Evolutionary conservation across 1,140 invertebrate species (phyloP).

Genomic region (Heliconius himera): DNA sequence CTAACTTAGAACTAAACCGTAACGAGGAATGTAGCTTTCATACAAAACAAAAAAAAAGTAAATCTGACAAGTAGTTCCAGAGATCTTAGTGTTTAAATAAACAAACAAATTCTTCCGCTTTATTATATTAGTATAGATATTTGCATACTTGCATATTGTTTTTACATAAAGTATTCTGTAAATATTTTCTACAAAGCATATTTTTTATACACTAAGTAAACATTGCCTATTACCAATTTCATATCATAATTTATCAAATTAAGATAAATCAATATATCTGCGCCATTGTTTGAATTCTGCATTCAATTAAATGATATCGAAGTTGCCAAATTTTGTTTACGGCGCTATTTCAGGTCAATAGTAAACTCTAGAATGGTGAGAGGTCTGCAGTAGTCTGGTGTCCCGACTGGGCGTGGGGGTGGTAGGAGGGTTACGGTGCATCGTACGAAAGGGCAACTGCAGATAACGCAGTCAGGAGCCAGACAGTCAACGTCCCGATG

Average conservation of each 20-base stretch:
- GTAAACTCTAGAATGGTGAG: slow-evolving; percentile 65
- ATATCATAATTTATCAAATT: background rate
- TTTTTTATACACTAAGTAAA: too few relatives aligned
- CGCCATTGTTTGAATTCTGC: background rate
- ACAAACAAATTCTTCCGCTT: too few relatives aligned
- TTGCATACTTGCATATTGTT: background rate
- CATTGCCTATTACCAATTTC: too few relatives aligned
- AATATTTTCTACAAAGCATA: too few relatives aligned
- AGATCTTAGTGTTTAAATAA: too few relatives aligned
- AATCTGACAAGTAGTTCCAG: too few relatives aligned
- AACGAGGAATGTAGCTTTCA: too few relatives aligned
- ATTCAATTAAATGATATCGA: slow-evolving; percentile 24
- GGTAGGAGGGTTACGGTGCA: slow-evolving; percentile 76
- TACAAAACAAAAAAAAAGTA: too few relatives aligned
- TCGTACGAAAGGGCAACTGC: slow-evolving; percentile 80
- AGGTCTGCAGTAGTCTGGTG: slow-evolving; percentile 70
- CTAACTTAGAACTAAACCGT: too few relatives aligned
- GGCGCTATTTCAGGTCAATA: slow-evolving; percentile 67
- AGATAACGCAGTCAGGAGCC: slow-evolving; percentile 76
- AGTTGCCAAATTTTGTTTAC: slow-evolving; percentile 28
- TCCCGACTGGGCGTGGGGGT: slow-evolving; percentile 58
- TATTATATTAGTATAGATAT: background rate
- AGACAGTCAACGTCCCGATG: slow-evolving; percentile 80
- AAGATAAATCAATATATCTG: background rate
- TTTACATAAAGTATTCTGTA: too few relatives aligned